A percentile compares a stretch with the other conserved stretches of the same genome.
These are phyloP conservation scores for Tachina grossa DNA, from an alignment of 2,888 invertebrate genomes.

Conservation along the genomic window DNA sequence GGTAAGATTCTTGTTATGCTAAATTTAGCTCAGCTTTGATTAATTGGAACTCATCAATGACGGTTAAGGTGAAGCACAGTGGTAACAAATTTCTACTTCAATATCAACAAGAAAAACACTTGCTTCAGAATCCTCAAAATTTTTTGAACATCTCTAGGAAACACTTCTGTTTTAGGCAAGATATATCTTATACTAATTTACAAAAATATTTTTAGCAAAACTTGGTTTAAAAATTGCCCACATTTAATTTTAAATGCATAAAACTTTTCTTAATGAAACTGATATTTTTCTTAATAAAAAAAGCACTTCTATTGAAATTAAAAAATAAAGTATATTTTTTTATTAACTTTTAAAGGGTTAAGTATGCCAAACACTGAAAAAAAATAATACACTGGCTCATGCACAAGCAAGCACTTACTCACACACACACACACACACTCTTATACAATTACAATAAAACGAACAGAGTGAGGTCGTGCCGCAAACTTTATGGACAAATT, in stretches of 20 bases:
- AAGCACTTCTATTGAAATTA: background rate
- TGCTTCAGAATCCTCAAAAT: no score
- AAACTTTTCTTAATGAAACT: no score
- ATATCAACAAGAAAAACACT: no score
- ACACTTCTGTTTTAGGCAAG: no score
- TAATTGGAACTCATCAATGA: background rate
- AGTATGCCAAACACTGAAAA: conserved; percentile 3
- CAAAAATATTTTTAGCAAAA: no score
- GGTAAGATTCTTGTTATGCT: no score
- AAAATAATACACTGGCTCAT: background rate
- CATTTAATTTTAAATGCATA: no score
- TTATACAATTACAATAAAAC: background rate
- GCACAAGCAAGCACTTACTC: background rate
- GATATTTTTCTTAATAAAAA: background rate
- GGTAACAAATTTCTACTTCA: no score
- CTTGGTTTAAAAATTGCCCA: no score
- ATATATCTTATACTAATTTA: no score
- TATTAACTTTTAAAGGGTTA: conserved; percentile 1
- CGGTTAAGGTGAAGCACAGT: background rate
- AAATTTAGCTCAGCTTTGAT: background rate
- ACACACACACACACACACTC: background rate
- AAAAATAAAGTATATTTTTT: background rate
- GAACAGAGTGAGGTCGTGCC: conserved; percentile 41
- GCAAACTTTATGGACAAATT: conserved; percentile 60
- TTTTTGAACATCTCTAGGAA: no score